These are phyloP conservation scores for Chorisops tibialis DNA, from an alignment of 2,888 invertebrate genomes.

Conservation along the genomic window DNA sequence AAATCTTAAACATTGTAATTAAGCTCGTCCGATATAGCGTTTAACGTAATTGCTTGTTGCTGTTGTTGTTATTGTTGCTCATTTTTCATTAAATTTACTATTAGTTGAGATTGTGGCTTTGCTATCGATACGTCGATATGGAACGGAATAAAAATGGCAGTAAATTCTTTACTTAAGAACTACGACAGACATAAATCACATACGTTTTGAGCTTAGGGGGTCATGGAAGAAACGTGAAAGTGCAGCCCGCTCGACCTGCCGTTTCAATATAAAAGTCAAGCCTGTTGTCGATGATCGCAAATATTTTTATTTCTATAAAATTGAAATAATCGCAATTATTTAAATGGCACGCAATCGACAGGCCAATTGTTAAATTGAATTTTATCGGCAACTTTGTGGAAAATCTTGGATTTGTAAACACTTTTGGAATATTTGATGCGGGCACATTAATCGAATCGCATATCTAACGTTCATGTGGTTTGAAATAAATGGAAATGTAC, in stretches of 20 bases:
- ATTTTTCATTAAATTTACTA: too few relatives aligned
- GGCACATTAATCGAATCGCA: not conserved
- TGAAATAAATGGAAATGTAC: too few relatives aligned
- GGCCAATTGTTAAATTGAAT: constrained; percentile 12
- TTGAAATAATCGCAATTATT: too few relatives aligned
- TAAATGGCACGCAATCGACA: constrained; percentile 4
- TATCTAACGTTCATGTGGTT: too few relatives aligned
- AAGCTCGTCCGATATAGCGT: not conserved
- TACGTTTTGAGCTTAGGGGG: not conserved
- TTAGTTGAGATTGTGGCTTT: too few relatives aligned
- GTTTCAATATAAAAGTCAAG: not conserved
- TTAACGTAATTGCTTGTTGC: too few relatives aligned
- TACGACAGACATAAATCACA: constrained; percentile 8
- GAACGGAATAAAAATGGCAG: too few relatives aligned
- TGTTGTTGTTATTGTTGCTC: too few relatives aligned
- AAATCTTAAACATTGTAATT: not conserved
- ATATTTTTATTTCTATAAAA: not conserved
- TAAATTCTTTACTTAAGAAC: too few relatives aligned
- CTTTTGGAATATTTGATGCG: constrained; percentile 17
- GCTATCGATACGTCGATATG: too few relatives aligned
- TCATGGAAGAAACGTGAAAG: constrained; percentile 21
- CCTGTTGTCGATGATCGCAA: not conserved
- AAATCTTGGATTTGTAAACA: constrained; percentile 1
- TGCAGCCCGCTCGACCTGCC: not conserved
- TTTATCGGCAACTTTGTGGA: not conserved